Conservation (phyloP, 2,888 invertebrate genomes). For the Xestobium rufovillosum region DNA sequence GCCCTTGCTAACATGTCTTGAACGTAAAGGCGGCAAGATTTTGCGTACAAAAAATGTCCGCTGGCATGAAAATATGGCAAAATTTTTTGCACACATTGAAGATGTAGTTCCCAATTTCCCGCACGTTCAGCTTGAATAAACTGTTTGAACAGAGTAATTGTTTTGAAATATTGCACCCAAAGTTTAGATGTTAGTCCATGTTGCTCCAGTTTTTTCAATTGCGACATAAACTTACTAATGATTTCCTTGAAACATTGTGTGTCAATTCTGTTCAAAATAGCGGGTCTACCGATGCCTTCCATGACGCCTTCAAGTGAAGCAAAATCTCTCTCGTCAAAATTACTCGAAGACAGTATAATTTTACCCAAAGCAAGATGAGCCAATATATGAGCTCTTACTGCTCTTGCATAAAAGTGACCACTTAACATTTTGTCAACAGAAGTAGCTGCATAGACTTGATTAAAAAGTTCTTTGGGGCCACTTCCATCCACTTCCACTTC, state of each 20-base stretch:
- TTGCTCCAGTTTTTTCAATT: slow-evolving; percentile 19
- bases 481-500: too few species aligned
- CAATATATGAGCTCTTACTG: slow-evolving; percentile 22
- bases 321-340: too few species aligned
- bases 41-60: slow-evolving; percentile 16
- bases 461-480: too few species aligned
- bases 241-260: too few species aligned
- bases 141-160: slow-evolving; percentile 26
- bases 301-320: too few species aligned
- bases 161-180: slow-evolving; percentile 29
- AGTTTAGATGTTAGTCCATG: slow-evolving; percentile 25
- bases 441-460: slow-evolving; percentile 30
- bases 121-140: slow-evolving; percentile 30
- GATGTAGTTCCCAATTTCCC: slow-evolving; percentile 29
- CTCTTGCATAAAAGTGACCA: slow-evolving; percentile 26
- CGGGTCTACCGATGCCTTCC: too few species aligned
- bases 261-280: too few species aligned
- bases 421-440: slow-evolving; percentile 25
- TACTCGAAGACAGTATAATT: too few species aligned
- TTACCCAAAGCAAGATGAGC: too few species aligned
- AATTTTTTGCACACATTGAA: slow-evolving; percentile 14
- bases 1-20: too few species aligned
- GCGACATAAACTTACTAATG: slow-evolving; percentile 20
- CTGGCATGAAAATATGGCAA: slow-evolving; percentile 17
- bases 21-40: slow-evolving; percentile 4